Evolutionary conservation across 2,888 invertebrate species (phyloP).

Genomic region (Rhagium mordax): DNA sequence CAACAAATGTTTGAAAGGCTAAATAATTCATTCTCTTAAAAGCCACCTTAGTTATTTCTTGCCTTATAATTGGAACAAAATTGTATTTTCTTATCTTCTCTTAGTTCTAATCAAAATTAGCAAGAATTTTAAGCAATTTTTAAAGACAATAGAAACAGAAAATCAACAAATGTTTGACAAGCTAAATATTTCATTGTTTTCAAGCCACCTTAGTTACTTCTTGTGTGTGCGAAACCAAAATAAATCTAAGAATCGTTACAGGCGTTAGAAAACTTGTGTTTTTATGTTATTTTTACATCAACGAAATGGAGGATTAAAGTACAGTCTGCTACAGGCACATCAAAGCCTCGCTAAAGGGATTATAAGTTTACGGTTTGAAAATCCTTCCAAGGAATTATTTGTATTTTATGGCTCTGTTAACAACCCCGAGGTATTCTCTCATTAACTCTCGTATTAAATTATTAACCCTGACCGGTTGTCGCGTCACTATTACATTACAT

Average conservation of each 20-base stretch:
- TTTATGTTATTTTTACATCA: conserved; percentile 46
- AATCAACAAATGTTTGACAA: too few species aligned
- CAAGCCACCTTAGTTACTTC: too few species aligned
- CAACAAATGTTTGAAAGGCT: too few species aligned
- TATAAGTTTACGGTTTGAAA: conserved; percentile 52
- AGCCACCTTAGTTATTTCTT: too few species aligned
- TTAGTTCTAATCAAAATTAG: too few species aligned
- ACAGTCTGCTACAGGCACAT: conserved; percentile 38
- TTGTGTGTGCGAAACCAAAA: background rate
- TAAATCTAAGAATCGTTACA: background rate
- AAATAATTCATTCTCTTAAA: too few species aligned
- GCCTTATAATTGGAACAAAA: too few species aligned
- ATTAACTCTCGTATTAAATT: conserved; percentile 25
- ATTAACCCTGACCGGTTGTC: background rate
- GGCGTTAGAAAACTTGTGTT: conserved; percentile 23
- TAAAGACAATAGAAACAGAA: too few species aligned
- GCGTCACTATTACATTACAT: too few species aligned
- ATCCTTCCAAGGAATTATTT: conserved; percentile 39
- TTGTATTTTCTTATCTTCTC: too few species aligned
- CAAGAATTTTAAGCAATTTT: too few species aligned
- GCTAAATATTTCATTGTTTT: too few species aligned
- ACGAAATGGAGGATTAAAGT: conserved; percentile 47
- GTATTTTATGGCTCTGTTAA: conserved; percentile 31
- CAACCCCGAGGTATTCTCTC: conserved; percentile 21
- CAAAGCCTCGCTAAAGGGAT: conserved; percentile 48